Evolutionary conservation across 2,888 invertebrate species (phyloP).

Genomic region (Drosophila neotestacea): DNA sequence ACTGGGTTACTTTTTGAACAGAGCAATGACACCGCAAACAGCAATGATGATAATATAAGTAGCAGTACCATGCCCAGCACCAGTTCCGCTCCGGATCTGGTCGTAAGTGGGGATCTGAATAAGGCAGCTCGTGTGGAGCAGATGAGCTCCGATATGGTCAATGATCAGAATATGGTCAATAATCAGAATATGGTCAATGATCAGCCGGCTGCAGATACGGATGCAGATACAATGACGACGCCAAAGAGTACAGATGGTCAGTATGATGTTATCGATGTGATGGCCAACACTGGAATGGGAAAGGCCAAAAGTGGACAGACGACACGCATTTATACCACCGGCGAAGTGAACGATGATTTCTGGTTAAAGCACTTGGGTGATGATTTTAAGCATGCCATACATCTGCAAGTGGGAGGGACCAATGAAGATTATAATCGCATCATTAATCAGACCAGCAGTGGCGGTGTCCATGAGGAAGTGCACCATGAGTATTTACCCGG

Average conservation of each 20-base stretch:
- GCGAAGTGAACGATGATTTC: constrained; percentile 77
- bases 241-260: constrained; percentile 12
- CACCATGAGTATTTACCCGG: constrained; percentile 69
- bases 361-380: constrained; percentile 82
- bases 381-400: constrained; percentile 82
- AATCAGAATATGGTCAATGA: constrained; percentile 2
- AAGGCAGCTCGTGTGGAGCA: constrained; percentile 40
- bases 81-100: constrained; percentile 22
- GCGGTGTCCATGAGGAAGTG: constrained; percentile 68
- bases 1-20: neutral
- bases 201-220: neutral
- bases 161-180: neutral
- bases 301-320: constrained; percentile 68
- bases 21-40: constrained; percentile 28
- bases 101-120: constrained; percentile 28
- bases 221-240: neutral
- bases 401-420: constrained; percentile 71
- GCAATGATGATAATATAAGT: constrained; percentile 11
- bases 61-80: constrained; percentile 29
- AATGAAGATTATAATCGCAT: constrained; percentile 70
- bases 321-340: constrained; percentile 75
- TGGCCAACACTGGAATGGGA: constrained; percentile 41
- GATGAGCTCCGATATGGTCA: constrained; percentile 9
- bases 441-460: constrained; percentile 60
- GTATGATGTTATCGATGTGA: constrained; percentile 74